phyloP scores from a whole-genome alignment of 2,888 invertebrate species.

The Orthosia gracilis region DNA sequence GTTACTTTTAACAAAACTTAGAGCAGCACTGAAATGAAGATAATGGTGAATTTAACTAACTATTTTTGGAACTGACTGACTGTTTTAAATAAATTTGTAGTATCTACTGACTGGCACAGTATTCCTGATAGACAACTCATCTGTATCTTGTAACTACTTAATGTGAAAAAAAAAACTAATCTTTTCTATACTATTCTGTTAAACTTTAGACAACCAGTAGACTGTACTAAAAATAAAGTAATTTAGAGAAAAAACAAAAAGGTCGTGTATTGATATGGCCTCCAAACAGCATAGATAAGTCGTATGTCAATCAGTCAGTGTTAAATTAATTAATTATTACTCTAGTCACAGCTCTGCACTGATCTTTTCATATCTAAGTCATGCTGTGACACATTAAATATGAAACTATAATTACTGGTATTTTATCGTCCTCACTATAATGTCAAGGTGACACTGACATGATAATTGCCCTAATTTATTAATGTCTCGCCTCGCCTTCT shows the following conservation, averaged over 20 bases:
- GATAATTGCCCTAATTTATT: conserved; percentile 83
- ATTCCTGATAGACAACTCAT: background rate
- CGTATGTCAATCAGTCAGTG: conserved; percentile 12
- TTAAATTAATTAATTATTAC: conserved; percentile 24
- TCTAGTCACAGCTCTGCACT: conserved; percentile 12
- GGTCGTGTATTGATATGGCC: background rate
- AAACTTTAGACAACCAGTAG: background rate
- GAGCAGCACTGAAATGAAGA: conserved; percentile 1
- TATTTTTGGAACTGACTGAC: background rate
- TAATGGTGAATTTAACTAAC: background rate
- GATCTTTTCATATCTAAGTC: conserved; percentile 34
- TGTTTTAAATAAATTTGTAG: background rate
- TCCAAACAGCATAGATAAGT: conserved; percentile 16
- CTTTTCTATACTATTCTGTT: background rate
- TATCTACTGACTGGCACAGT: background rate
- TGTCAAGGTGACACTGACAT: conserved; percentile 80
- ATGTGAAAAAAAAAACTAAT: no score
- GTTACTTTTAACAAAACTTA: conserved; percentile 3
- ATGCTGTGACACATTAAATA: conserved; percentile 35
- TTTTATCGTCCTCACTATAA: conserved; percentile 66
- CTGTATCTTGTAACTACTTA: no score
- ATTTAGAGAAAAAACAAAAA: conserved; percentile 5
- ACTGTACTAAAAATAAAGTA: background rate
- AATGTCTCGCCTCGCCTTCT: conserved; percentile 76
- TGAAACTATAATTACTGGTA: conserved; percentile 33